Conservation (phyloP, 1,140 invertebrate species). For the Gonatopus flavifemur region DNA sequence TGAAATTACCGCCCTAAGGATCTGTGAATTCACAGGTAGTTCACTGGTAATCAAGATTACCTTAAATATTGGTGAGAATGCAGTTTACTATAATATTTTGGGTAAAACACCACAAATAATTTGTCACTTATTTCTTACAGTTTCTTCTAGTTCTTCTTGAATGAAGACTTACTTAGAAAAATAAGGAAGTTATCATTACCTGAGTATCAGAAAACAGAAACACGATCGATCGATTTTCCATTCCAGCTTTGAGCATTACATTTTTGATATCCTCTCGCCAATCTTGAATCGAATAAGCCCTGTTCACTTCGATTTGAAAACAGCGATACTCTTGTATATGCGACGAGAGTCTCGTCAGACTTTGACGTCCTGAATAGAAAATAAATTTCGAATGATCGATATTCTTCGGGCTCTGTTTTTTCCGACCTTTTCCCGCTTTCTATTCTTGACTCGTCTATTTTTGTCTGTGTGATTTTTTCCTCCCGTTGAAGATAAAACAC, state of each 20-base stretch:
- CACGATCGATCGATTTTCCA: conserved; percentile 62
- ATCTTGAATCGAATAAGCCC: conserved; percentile 56
- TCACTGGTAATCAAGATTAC: too few relatives aligned
- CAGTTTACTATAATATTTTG: too few relatives aligned
- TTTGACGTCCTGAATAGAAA: conserved; percentile 61
- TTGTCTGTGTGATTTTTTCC: too few relatives aligned
- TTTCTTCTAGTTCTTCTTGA: neutral
- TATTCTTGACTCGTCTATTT: too few relatives aligned
- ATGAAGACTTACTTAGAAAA: neutral
- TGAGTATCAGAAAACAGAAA: conserved; percentile 72
- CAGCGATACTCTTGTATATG: conserved; percentile 65
- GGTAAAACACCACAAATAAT: too few relatives aligned
- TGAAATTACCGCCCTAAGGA: too few relatives aligned
- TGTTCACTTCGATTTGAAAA: conserved; percentile 62
- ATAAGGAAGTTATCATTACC: conserved; percentile 34
- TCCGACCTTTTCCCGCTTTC: too few relatives aligned
- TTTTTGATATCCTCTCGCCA: conserved; percentile 69
- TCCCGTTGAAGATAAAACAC: too few relatives aligned
- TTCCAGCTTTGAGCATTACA: conserved; percentile 62
- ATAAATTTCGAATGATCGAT: too few relatives aligned
- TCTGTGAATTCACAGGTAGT: too few relatives aligned
- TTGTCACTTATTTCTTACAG: neutral
- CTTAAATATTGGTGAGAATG: too few relatives aligned
- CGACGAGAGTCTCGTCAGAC: conserved; percentile 65
- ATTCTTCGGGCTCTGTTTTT: too few relatives aligned